Base-by-base conservation (phyloP, 1,140 invertebrate genomes). In the Pantala flavescens region DNA sequence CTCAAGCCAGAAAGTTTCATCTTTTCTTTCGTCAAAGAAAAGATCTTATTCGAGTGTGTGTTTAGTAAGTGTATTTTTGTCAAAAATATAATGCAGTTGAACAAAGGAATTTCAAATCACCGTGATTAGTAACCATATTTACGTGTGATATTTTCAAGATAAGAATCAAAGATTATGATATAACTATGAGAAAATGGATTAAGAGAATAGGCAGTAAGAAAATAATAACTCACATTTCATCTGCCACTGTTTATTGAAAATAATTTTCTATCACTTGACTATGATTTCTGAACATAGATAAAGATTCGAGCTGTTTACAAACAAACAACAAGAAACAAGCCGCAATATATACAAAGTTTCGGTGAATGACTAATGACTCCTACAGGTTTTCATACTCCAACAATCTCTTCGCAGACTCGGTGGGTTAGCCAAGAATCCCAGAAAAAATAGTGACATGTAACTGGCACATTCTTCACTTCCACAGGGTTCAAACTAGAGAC, bases 211-310 rank as follows among this genome's bases (percentile, higher is more conserved):
- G 28, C 28, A 36, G 28, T 36, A 9, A 9, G 9, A 36, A 36
- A 36, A 36, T 2, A 36, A 36, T 36, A 36, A 36, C 28, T 5
- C 28, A 36, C 28, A 36, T 63, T 63, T 16, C 3, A 63, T 63
- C n/a, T 63, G 49, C 49, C 49, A 63, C 49, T 63, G 49, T 63
- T 63, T 63, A 63, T 63, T 63, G 49, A 63, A 63, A 21, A 63
- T 63, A 63, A 7, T 63, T 14, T 16, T 16, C n/a, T 63, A 36
- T 36, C 28, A 36, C 28, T 36, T 9, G 28, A 16, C 49, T 19
- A 16, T 63, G 49, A 63, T 63, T 63, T 63, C 49, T 63, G n/a
- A 63, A 63, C 49, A 63, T 7, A 63, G 49, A 63, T 19, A 7
- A 19, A 1, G 49, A 14, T 16, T 16, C 12, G n/a, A 63, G n/a